phyloP scores from a whole-genome alignment of 2,888 invertebrate species.

The Phanerotoma sp. region DNA sequence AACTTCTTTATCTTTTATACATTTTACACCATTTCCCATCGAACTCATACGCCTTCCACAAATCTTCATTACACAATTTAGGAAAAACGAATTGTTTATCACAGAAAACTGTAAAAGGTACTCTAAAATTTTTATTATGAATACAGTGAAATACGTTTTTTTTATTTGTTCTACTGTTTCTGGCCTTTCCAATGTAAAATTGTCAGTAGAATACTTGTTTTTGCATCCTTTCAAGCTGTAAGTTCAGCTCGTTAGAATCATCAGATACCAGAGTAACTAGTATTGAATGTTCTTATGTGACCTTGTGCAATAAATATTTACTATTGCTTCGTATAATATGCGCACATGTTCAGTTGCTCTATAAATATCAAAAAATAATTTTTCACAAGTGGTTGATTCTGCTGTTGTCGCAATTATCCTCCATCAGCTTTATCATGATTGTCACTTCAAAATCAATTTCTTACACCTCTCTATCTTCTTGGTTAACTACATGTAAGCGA shows the following conservation, averaged over 20 bases:
- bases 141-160: slow-evolving; percentile 91
- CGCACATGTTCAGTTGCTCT: too few relatives aligned
- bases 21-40: slow-evolving; percentile 94
- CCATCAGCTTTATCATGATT: too few relatives aligned
- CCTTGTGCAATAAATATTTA: too few relatives aligned
- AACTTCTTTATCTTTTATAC: slow-evolving; percentile 74
- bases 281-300: slow-evolving; percentile 76
- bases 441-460: too few relatives aligned
- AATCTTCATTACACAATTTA: slow-evolving; percentile 86
- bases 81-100: slow-evolving; percentile 95
- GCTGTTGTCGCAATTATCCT: too few relatives aligned
- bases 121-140: slow-evolving; percentile 89
- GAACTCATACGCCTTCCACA: slow-evolving; percentile 93
- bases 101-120: slow-evolving; percentile 97
- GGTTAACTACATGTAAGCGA: too few relatives aligned
- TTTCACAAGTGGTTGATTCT: too few relatives aligned
- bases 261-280: slow-evolving; percentile 80
- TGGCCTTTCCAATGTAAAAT: slow-evolving; percentile 76
- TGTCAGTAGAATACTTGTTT: slow-evolving; percentile 84
- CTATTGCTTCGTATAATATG: too few relatives aligned
- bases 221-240: slow-evolving; percentile 96
- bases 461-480: too few relatives aligned
- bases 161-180: slow-evolving; percentile 80
- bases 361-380: too few relatives aligned
- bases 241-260: slow-evolving; percentile 81